These are phyloP conservation scores for Sceloporus undulatus DNA, from an alignment of 2,113 vertebrate species.

Conservation along the genomic window DNA sequence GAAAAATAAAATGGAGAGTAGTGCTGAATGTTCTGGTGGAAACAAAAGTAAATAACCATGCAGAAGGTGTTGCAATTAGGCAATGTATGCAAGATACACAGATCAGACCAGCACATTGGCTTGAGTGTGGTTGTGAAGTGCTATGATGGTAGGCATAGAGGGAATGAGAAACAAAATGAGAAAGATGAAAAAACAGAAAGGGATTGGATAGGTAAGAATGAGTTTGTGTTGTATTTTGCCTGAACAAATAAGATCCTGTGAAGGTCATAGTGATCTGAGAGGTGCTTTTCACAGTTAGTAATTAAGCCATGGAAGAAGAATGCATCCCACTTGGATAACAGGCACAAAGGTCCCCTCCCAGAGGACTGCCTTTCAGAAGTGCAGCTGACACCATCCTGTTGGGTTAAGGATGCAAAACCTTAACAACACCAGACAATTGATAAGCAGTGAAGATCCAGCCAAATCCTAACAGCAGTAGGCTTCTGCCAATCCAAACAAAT, in stretches of 20 bases:
- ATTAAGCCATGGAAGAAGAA: not conserved
- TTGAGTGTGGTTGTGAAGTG: not conserved
- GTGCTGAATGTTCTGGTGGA: not conserved
- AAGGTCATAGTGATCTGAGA: not conserved
- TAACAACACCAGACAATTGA: not conserved
- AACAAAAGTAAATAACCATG: not conserved
- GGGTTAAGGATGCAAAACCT: not conserved
- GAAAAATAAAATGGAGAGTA: not conserved
- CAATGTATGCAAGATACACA: not conserved
- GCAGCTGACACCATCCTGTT: not conserved
- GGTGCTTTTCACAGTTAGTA: not conserved
- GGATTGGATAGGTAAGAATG: not conserved
- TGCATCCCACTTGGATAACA: not conserved
- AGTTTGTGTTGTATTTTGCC: not conserved
- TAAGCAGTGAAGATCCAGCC: not conserved
- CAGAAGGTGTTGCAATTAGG: no score
- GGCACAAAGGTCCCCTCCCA: not conserved
- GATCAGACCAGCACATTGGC: not conserved
- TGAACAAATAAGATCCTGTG: not conserved
- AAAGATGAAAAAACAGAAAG: not conserved
- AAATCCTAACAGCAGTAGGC: rapidly evolving
- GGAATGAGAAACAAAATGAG: no score
- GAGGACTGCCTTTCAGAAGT: not conserved
- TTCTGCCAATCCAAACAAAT: not conserved
- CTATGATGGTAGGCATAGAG: not conserved